Percentiles rank a stretch among this genome's conserved stretches.
These are phyloP conservation scores for Apis mellifera DNA, from an alignment of 1,140 invertebrate genomes.

Conservation along the genomic window Amel_HAv3.1 CM009937.2:14031501-14032000, in stretches of 20 bases:
- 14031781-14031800: conserved; percentile 38
- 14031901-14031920: conserved; percentile 66
- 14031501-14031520: too few species aligned
- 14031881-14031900: conserved; percentile 54
- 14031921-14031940: conserved; percentile 55
- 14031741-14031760: background rate
- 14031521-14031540: too few species aligned
- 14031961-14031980: conserved; percentile 34
- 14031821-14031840: conserved; percentile 39
- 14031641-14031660: too few species aligned
- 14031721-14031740: too few species aligned
- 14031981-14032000: conserved; percentile 38
- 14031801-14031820: conserved; percentile 44
- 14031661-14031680: too few species aligned
- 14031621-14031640: too few species aligned
- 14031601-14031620: too few species aligned
- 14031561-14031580: too few species aligned
- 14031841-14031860: conserved; percentile 29
- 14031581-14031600: too few species aligned
- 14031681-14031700: too few species aligned
- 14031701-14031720: too few species aligned
- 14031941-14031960: conserved; percentile 69
- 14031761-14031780: background rate
- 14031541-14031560: too few species aligned
- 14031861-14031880: conserved; percentile 17